These are phyloP conservation scores for Scrobipalpa atriplicella DNA, from an alignment of 2,888 invertebrate species.

Conservation along the genomic window DNA sequence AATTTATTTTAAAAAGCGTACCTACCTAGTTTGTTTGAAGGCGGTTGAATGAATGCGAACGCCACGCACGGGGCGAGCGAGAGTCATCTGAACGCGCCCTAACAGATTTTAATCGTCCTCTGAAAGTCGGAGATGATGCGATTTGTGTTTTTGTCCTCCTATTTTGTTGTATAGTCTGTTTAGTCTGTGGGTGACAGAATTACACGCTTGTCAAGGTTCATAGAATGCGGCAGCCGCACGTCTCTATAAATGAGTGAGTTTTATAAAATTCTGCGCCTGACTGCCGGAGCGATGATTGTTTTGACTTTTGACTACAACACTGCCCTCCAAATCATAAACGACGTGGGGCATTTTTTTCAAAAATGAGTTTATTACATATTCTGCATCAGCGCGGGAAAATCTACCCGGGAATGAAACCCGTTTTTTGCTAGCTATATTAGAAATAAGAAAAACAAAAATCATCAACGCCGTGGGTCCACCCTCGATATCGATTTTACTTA, in stretches of 20 bases:
- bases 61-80: constrained; percentile 38
- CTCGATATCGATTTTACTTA: too few species aligned
- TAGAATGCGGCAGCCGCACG: constrained; percentile 13
- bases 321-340: too few species aligned
- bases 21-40: too few species aligned
- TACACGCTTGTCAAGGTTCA: constrained; percentile 29
- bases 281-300: background rate
- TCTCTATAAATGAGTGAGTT: constrained; percentile 2
- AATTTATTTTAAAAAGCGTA: too few species aligned
- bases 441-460: too few species aligned
- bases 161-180: constrained; percentile 15
- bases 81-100: constrained; percentile 54
- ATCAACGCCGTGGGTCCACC: too few species aligned
- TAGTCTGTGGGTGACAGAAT: constrained; percentile 29
- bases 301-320: constrained; percentile 2
- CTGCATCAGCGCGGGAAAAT: too few species aligned
- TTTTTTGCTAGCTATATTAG: too few species aligned
- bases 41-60: too few species aligned
- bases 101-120: constrained; percentile 77
- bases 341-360: too few species aligned
- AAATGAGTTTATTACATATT: too few species aligned
- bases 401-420: too few species aligned
- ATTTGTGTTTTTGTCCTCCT: constrained; percentile 28
- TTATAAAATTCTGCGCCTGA: background rate
- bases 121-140: constrained; percentile 36